Base-by-base conservation (phyloP, 2,797 vertebrate species). In the Emys orbicularis region DNA sequence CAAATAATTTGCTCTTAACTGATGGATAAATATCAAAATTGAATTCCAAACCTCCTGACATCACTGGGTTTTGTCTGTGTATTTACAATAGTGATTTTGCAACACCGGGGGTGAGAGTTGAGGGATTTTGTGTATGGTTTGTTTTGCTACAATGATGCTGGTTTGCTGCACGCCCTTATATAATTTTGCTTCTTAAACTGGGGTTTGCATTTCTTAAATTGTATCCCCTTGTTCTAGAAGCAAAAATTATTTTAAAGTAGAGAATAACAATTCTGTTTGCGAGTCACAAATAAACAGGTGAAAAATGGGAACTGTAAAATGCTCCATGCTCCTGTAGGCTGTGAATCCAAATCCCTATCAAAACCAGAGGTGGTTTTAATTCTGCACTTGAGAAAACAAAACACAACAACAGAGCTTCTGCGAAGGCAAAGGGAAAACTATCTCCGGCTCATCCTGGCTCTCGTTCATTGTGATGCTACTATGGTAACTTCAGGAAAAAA, bases 401-500 rank as follows among this genome's bases (percentile, higher is more conserved):
- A 49, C 12, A 50, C 15, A 77, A 52, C 9, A 50, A 19, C 27
- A 79, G 52, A 50, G 88, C 57, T 92, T 91, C 79, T 95, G 84
- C 50, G 92, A 49, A 81, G 88, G 83, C 86, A 92, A 74, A 61
- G 56, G 25, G 53, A 47, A 93, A 84, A 41, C 56, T 37, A 72
- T 25, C 50, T 74, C 68, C 83, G 72, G 82, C 59, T 96, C 92
- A 74, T 47, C 12, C 47, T 52, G n/a, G 12, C 50, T 49, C 50
- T 84, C 12, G 87, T 57, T 93, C 18, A 1, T 84, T 90, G 84
- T 34, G 81, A 76, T 81, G 93, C 90, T 98, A 89, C 98, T 98
- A 92, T 97, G 97, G 97, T 95, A 97, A 97, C 97, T 96, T 91
- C 47, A 59, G 61, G n/a, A 93, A 94, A 97, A 96, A 94, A 96